Evolutionary conservation across 1,140 invertebrate genomes (phyloP), one percentile per base, ranked within the genome.

Genomic region (Liolophura sinensis): DNA sequence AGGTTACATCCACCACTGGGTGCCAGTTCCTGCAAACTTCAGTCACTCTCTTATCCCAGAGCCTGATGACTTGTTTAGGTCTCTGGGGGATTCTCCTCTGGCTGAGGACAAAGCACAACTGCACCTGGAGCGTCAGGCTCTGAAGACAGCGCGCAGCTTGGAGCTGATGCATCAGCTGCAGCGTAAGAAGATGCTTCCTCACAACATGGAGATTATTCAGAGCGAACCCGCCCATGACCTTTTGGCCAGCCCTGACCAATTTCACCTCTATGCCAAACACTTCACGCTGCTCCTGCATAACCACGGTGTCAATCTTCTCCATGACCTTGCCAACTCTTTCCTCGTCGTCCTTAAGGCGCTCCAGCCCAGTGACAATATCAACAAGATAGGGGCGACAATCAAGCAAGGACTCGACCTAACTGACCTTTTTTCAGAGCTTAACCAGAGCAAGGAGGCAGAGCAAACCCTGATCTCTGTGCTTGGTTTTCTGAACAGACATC

Each of bases 41-140:
- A 70, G 73, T 62, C 71, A 70, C 14, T 22, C 60, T 20, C 16
- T 7, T 1, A 46, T 48, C 46, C n/a, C 25, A 61, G 20, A 63
- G 54, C 48, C 25, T 20, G 46, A n/a, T 16, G 9, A 3, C 50
- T 58, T 59, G 51, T 58, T 49, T n/a, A 75, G 73, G 52, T 81
- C 56, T 71, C 75, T 62, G 65, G 72, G n/a, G 70, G 57, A 69
- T 24, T 77, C 75, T 25, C 22, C 50, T 46, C 55, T 66, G 31
- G 60, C 70, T 46, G 76, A 70, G 27, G 80, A 79, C 52, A 59
- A 68, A 90, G 95, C 95, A 82, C 96, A 95, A 82, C 95, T 97
- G 92, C 93, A 96, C 81, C 89, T 89, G 59, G 96, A 98, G 84
- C 96, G 96, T 92, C 93, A 93, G 84, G 95, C 96, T 3, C 90